These are phyloP conservation scores for Argyrosomus japonicus DNA, from an alignment of 2,113 vertebrate species.

Conservation along the genomic window DNA sequence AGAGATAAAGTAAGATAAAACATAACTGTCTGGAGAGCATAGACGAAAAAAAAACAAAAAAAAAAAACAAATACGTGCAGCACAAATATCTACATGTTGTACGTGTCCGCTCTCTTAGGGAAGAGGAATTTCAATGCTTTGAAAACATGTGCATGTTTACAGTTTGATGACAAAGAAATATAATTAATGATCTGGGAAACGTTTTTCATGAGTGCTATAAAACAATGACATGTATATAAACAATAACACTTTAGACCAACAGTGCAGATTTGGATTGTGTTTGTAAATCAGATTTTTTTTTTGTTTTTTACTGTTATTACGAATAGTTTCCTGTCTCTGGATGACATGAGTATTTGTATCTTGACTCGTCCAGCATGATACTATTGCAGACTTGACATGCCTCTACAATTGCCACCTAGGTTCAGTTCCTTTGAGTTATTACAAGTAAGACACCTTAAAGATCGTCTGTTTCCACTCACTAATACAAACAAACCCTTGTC, in stretches of 20 bases:
- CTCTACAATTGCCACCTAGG: not conserved
- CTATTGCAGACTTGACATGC: not conserved
- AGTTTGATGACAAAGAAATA: not conserved
- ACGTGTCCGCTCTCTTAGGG: not conserved
- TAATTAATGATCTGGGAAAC: not conserved
- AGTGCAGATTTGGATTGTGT: not conserved
- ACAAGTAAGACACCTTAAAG: conserved; percentile 2
- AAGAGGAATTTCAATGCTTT: not conserved
- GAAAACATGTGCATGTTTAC: not conserved
- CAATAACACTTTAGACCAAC: not conserved
- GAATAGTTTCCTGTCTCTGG: not conserved
- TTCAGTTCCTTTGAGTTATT: conserved; percentile 15
- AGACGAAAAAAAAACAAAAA: no score
- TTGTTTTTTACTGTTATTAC: not conserved
- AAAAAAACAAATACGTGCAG: not conserved
- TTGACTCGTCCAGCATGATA: not conserved
- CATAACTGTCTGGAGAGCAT: not conserved
- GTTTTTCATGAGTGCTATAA: not conserved
- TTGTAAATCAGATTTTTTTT: not conserved
- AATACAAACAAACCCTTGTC: conserved; percentile 14
- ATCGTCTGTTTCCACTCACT: conserved; percentile 12
- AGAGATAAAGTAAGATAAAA: conserved; percentile 47
- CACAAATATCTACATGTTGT: not conserved
- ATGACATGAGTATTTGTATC: not conserved
- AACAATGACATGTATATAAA: not conserved